A percentile compares a stretch with the other conserved stretches of the same genome.
These are phyloP conservation scores for Pipistrellus nathusii DNA, from an alignment of 2,797 vertebrate genomes.

Conservation along the genomic window DNA sequence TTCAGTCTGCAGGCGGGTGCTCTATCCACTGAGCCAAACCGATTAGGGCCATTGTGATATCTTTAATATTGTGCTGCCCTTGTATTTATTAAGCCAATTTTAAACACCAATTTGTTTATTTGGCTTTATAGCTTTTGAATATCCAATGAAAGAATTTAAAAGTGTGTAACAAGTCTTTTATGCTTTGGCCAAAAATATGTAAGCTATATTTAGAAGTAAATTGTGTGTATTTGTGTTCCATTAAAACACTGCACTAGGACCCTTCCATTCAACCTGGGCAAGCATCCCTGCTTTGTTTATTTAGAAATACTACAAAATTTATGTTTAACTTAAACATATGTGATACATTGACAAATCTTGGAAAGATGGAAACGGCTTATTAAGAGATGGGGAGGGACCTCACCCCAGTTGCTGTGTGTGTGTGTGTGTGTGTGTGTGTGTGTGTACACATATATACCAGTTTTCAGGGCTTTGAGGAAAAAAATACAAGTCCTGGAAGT, in stretches of 20 bases:
- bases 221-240: background rate
- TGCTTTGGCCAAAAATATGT: slow-evolving; percentile 17
- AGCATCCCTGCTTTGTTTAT: slow-evolving; percentile 50
- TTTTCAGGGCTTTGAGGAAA: background rate
- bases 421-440: background rate
- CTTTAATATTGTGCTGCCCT: background rate
- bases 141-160: slow-evolving; percentile 27
- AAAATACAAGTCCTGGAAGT: slow-evolving; percentile 74
- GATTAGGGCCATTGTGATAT: background rate
- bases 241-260: background rate
- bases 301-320: slow-evolving; percentile 56
- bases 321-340: slow-evolving; percentile 48
- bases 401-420: background rate
- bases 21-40: too few species aligned
- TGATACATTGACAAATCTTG: slow-evolving; percentile 68
- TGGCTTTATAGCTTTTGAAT: slow-evolving; percentile 27
- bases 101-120: background rate
- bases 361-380: slow-evolving; percentile 54
- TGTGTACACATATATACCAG: background rate
- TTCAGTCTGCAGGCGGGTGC: too few species aligned
- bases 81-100: background rate
- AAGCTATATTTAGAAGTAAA: slow-evolving; percentile 56
- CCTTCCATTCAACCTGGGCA: background rate
- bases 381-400: background rate
- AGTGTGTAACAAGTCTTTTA: slow-evolving; percentile 3